Percentiles rank a stretch among this genome's conserved stretches.
Conservation (phyloP, 2,888 invertebrate genomes). For the Megalurothrips usitatus region DNA sequence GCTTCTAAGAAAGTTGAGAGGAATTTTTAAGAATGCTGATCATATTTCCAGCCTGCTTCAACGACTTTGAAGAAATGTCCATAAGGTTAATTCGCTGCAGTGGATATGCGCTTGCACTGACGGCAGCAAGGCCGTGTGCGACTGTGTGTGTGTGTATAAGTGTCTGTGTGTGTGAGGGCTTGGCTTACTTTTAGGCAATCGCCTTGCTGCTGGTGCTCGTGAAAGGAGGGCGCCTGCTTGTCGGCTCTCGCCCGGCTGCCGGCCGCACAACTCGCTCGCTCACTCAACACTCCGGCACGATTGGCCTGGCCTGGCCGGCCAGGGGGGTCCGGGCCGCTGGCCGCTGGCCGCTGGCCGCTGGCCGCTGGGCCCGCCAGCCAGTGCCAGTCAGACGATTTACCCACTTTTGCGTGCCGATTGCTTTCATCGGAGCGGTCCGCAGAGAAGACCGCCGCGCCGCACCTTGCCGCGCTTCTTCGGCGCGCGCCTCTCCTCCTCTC, state of each 20-base stretch:
- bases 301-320: background rate
- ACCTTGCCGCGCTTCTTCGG: no score
- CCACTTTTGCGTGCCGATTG: background rate
- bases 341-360: no score
- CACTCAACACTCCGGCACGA: background rate
- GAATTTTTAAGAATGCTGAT: no score
- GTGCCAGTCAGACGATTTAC: background rate
- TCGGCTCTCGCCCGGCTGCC: background rate
- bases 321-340: no score
- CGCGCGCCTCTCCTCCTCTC: no score
- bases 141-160: no score
- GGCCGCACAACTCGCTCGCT: constrained; percentile 6
- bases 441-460: no score
- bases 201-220: background rate
- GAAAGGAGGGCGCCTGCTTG: constrained; percentile 9
- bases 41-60: no score
- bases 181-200: constrained; percentile 24
- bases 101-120: no score
- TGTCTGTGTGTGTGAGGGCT: background rate
- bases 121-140: background rate
- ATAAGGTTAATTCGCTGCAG: no score
- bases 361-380: background rate
- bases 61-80: no score
- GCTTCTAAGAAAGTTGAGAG: no score
- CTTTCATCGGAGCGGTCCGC: background rate